Conservation (phyloP, 2,797 vertebrate genomes). For the Aeoliscus strigatus region DNA sequence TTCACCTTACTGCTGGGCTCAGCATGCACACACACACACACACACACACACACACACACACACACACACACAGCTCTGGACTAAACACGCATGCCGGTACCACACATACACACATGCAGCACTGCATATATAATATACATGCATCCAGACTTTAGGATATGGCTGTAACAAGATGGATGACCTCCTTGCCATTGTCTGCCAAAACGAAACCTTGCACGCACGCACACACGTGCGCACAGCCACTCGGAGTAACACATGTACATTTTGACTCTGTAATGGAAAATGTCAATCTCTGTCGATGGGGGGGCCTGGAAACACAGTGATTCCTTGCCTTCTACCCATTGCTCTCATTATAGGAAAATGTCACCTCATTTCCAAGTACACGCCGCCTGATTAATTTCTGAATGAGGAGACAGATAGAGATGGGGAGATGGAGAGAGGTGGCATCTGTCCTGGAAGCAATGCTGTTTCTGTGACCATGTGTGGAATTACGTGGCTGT, state of each 20-base stretch:
- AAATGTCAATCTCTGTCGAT: slow-evolving; percentile 78
- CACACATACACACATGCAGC: slow-evolving; percentile 28
- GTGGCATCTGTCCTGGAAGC: slow-evolving; percentile 34
- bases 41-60: slow-evolving; percentile 9
- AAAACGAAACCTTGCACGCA: slow-evolving; percentile 30
- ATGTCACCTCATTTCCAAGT: slow-evolving; percentile 74
- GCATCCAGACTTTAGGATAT: slow-evolving; percentile 53
- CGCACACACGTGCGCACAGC: slow-evolving; percentile 29
- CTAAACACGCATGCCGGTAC: slow-evolving; percentile 20
- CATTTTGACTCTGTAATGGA: slow-evolving; percentile 80
- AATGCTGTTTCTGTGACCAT: slow-evolving; percentile 3
- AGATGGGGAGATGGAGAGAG: slow-evolving; percentile 41
- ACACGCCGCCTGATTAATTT: slow-evolving; percentile 73
- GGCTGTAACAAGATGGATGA: slow-evolving; percentile 76
- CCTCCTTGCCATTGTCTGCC: slow-evolving; percentile 58
- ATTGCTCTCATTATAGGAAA: slow-evolving; percentile 76
- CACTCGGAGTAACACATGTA: slow-evolving; percentile 70
- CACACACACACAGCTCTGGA: slow-evolving; percentile 6
- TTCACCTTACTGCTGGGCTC: slow-evolving; percentile 54
- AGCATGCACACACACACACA: no score
- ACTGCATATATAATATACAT: slow-evolving; percentile 28
- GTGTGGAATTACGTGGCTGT: slow-evolving; percentile 4
- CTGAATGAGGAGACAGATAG: slow-evolving; percentile 38
- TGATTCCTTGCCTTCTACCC: slow-evolving; percentile 54
- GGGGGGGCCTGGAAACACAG: slow-evolving; percentile 52